Evolutionary conservation across 2,888 invertebrate genomes (phyloP), one percentile per base, ranked within the genome.

Genomic region (Microplitis manilae): DNA sequence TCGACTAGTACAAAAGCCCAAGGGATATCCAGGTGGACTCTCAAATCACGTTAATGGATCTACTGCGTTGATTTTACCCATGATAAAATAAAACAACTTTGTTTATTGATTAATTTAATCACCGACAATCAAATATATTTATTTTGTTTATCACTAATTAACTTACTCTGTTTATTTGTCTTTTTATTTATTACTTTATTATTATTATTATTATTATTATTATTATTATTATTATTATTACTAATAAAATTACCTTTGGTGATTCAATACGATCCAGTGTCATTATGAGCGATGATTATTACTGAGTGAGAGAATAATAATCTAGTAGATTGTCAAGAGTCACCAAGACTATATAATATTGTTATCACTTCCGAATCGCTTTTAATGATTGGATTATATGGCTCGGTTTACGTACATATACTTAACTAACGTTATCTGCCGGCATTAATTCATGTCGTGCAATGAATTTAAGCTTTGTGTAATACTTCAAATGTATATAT

Each of bases 41-140:
- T 67, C 76, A 72, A 76, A 72, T 70, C 70, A 30, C 76, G 76
- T 67, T 76, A 76, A 76, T 76, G 76, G 76, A 72, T 76, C 72
- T 67, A 65, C 60, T 41, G 30, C 72, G 76, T 68, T 76, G 76
- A 76, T 76, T 76, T 76, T 76, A 67, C 20, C n/a, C 72, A 60
- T 60, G 67, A 68, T 68, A 69, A 75, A 68, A 65, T 65, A 65
- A 65, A 65, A 65, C 30, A 65, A 65, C 65, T 65, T 65, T 65
- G 50, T 65, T 65, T 30, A 65, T 65, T 65, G 65, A 65, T 30
- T 30, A 20, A 65, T 30, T 65, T 65, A 65, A 30, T 65, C 30
- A 65, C 38, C 30, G 4, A 30, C 9, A 30, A 20, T 20, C 20
- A 20, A 65, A 65, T 65, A 38, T 9, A 20, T 38, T 9, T 13